Evolutionary conservation across 1,140 invertebrate genomes (phyloP).

Genomic region (Bombus sylvicola): DNA sequence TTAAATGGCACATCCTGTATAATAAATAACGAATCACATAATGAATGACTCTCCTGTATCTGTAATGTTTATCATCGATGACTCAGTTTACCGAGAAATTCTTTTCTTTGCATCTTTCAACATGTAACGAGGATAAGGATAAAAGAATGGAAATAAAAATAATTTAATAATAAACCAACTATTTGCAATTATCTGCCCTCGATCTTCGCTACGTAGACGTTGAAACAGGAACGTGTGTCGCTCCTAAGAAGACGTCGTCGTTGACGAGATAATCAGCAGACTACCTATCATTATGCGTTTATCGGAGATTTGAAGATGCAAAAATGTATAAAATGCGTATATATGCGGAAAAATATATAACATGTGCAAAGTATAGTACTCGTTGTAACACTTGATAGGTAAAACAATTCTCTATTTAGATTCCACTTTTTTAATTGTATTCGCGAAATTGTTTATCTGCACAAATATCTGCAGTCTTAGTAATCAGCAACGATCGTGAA

Average conservation of each 20-base stretch:
- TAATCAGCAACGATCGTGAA: not conserved
- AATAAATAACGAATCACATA: slow-evolving; percentile 18
- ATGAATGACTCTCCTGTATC: not conserved
- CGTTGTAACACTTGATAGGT: too few relatives aligned
- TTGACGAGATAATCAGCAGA: not conserved
- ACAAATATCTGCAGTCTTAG: too few relatives aligned
- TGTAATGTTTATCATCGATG: slow-evolving; percentile 20
- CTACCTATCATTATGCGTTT: too few relatives aligned
- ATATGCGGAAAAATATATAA: rapidly evolving
- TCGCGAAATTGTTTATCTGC: too few relatives aligned
- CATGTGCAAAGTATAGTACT: too few relatives aligned
- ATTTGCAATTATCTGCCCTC: slow-evolving; percentile 9
- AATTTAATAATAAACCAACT: slow-evolving; percentile 27
- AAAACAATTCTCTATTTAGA: too few relatives aligned
- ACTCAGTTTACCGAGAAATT: not conserved
- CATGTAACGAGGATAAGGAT: too few relatives aligned
- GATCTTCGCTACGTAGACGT: not conserved
- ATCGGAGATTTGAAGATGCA: too few relatives aligned
- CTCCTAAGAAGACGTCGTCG: not conserved
- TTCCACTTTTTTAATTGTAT: too few relatives aligned
- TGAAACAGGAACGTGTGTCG: not conserved
- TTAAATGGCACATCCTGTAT: not conserved
- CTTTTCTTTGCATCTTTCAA: not conserved
- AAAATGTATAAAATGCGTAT: too few relatives aligned
- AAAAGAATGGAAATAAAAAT: not conserved